Percentiles rank a stretch among this genome's conserved stretches.
phyloP scores from a whole-genome alignment of 1,140 invertebrate species.

The Calycopis cecrops region DNA sequence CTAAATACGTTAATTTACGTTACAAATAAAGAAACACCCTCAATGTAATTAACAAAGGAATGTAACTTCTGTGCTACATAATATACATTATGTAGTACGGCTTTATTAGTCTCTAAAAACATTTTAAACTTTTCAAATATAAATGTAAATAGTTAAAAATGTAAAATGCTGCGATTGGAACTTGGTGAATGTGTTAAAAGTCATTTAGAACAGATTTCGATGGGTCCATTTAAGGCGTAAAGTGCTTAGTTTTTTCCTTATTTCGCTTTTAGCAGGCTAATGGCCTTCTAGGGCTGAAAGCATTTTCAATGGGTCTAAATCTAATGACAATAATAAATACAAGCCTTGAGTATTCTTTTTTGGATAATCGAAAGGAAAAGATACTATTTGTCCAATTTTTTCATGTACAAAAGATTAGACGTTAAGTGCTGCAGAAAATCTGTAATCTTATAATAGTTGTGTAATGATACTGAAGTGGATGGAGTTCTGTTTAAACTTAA shows the following conservation, averaged over 20 bases:
- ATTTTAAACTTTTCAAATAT: neutral
- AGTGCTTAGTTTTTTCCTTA: neutral
- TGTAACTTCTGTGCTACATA: too few species aligned
- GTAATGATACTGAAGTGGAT: too few species aligned
- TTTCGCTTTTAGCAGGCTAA: slow-evolving; percentile 6
- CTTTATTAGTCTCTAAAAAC: too few species aligned
- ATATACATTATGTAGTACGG: too few species aligned
- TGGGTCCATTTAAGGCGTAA: slow-evolving; percentile 6
- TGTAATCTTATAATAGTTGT: too few species aligned
- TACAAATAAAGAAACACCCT: too few species aligned
- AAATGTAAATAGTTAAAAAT: neutral
- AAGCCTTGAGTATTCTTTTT: neutral
- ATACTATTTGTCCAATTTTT: too few species aligned
- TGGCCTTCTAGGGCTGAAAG: neutral
- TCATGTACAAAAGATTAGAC: too few species aligned
- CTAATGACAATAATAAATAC: slow-evolving; percentile 7
- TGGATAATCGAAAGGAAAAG: neutral
- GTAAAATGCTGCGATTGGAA: neutral
- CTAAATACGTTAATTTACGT: too few species aligned
- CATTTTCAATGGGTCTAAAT: slow-evolving; percentile 2
- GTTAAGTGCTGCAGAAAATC: too few species aligned
- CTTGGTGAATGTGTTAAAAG: slow-evolving; percentile 2
- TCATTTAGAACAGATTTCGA: neutral
- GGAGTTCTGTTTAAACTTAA: too few species aligned
- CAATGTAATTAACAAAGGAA: too few species aligned